Evolutionary conservation across 2,113 vertebrate species (phyloP).

Genomic region (Hiodon tergisus): DNA sequence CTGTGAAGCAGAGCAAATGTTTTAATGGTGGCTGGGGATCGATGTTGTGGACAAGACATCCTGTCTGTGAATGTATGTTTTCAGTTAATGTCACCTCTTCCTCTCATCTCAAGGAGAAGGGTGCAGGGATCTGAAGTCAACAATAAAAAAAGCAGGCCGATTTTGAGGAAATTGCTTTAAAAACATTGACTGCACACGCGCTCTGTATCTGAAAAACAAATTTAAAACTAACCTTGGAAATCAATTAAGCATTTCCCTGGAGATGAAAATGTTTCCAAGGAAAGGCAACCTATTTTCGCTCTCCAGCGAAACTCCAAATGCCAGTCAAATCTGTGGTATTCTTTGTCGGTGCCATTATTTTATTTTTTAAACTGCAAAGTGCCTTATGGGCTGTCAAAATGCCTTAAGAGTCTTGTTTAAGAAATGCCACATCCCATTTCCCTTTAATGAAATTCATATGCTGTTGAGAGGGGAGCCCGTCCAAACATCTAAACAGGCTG

Average conservation of each 20-base stretch:
- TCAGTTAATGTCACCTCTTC: slow-evolving; percentile 36
- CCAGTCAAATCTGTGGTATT: slow-evolving; percentile 45
- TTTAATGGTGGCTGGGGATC: slow-evolving; percentile 69
- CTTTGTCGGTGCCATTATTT: slow-evolving; percentile 49
- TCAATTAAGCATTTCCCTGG: slow-evolving; percentile 61
- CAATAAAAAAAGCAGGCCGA: slow-evolving; percentile 32
- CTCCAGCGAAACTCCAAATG: slow-evolving; percentile 37
- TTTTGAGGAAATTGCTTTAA: slow-evolving; percentile 53
- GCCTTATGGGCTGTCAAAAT: slow-evolving; percentile 66
- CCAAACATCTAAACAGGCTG: slow-evolving; percentile 66
- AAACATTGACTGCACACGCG: slow-evolving; percentile 42
- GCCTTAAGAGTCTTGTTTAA: slow-evolving; percentile 68
- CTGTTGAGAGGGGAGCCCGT: slow-evolving; percentile 59
- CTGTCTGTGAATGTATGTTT: slow-evolving; percentile 60
- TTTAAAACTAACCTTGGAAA: slow-evolving; percentile 68
- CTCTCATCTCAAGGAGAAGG: slow-evolving; percentile 38
- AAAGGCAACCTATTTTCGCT: slow-evolving; percentile 36
- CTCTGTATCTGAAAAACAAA: slow-evolving; percentile 61
- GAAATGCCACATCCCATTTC: slow-evolving; percentile 66
- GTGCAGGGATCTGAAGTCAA: slow-evolving; percentile 29
- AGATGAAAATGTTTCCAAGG: slow-evolving; percentile 35
- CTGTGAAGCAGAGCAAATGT: slow-evolving; percentile 67
- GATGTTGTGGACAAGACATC: slow-evolving; percentile 61
- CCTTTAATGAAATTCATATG: slow-evolving; percentile 62
- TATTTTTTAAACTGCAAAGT: slow-evolving; percentile 42